Evolutionary conservation across 1,140 invertebrate genomes (phyloP).

Genomic region (Agraylea sexmaculata): DNA sequence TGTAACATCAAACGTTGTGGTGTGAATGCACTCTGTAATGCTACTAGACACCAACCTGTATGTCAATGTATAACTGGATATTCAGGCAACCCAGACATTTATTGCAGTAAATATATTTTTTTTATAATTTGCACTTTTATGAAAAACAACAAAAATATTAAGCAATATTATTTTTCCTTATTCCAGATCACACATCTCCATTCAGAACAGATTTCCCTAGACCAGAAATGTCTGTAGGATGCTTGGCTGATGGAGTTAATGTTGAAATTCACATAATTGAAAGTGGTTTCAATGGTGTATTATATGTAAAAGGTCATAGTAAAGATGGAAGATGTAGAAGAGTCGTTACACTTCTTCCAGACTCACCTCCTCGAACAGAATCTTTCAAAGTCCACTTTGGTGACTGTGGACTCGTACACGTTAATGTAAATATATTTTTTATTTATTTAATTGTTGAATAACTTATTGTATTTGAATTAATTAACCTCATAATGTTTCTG

Average conservation of each 20-base stretch:
- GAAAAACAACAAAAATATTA: too few relatives aligned
- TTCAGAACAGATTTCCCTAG: constrained; percentile 71
- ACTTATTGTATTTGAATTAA: constrained; percentile 10
- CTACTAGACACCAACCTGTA: constrained; percentile 60
- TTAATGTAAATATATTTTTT: constrained; percentile 56
- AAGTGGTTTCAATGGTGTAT: constrained; percentile 76
- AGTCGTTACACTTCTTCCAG: constrained; percentile 58
- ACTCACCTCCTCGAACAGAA: constrained; percentile 55
- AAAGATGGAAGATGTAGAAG: constrained; percentile 81
- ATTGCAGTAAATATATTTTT: constrained; percentile 46
- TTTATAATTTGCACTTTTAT: constrained; percentile 7
- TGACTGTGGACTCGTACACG: constrained; percentile 79
- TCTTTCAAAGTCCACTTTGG: constrained; percentile 88
- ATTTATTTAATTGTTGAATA: neutral
- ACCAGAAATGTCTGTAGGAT: constrained; percentile 77
- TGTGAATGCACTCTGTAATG: constrained; percentile 65
- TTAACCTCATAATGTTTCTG: constrained; percentile 22
- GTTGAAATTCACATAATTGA: constrained; percentile 70
- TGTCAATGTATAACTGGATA: constrained; percentile 66
- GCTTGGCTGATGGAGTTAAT: constrained; percentile 82
- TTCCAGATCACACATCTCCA: constrained; percentile 23
- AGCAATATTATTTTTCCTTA: too few relatives aligned
- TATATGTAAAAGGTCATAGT: constrained; percentile 90
- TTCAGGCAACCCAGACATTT: constrained; percentile 52
- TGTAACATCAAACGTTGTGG: constrained; percentile 62